A percentile compares a stretch with the other conserved stretches of the same genome.
Evolutionary conservation across 1,140 invertebrate genomes (phyloP).

Genomic region (Vollenhovia emeryi): DNA sequence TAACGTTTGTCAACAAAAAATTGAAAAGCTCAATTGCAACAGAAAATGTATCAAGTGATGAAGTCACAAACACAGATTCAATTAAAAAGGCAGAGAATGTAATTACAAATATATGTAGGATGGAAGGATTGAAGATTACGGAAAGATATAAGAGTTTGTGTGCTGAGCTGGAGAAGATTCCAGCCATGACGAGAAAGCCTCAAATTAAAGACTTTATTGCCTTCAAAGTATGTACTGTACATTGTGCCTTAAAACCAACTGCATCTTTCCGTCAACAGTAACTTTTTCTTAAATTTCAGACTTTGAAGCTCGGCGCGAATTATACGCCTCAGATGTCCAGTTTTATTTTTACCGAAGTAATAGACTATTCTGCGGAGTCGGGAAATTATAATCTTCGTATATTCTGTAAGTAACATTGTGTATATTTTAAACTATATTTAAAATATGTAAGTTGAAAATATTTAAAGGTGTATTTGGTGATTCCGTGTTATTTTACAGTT

Average conservation of each 20-base stretch:
- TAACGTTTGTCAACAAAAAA: constrained; percentile 71
- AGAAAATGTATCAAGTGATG: constrained; percentile 11
- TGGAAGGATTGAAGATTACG: background rate
- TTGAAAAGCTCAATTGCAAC: constrained; percentile 5
- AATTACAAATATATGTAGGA: background rate
- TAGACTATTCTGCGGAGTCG: background rate
- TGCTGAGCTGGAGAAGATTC: constrained; percentile 47
- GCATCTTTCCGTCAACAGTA: constrained; percentile 26
- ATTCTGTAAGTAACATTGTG: constrained; percentile 12
- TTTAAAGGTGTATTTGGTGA: background rate
- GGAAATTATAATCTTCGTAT: background rate
- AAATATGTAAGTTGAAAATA: too few species aligned
- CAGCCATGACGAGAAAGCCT: constrained; percentile 45
- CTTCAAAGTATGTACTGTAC: constrained; percentile 72
- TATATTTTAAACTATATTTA: background rate
- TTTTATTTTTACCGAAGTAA: background rate
- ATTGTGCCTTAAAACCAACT: background rate
- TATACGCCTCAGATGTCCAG: constrained; percentile 32
- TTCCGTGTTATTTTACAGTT: background rate
- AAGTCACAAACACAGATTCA: background rate
- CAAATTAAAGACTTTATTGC: constrained; percentile 68
- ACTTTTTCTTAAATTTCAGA: constrained; percentile 40
- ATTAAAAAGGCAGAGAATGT: background rate
- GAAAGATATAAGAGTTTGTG: constrained; percentile 19
- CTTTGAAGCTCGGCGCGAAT: background rate